phyloP scores from a whole-genome alignment of 2,888 invertebrate genomes.

The Rhagophthalmus giganteus region DNA sequence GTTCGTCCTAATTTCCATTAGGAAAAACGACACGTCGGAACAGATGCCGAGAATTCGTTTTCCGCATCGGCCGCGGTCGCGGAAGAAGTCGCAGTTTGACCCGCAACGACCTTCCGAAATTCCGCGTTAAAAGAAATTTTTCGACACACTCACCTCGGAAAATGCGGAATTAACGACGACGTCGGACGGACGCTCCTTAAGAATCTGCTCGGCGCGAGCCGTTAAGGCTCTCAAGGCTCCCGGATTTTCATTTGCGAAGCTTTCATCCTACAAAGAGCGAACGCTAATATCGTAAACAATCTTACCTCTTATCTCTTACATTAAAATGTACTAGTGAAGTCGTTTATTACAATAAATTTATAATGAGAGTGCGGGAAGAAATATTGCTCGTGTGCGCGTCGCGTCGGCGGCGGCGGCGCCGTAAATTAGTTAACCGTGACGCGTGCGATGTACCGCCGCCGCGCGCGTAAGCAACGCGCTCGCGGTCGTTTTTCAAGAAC shows the following conservation, averaged over 20 bases:
- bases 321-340: constrained; percentile 20
- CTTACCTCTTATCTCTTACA: constrained; percentile 13
- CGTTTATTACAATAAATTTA: constrained; percentile 24
- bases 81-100: background rate
- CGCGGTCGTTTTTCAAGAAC: too few species aligned
- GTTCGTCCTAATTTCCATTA: background rate
- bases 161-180: constrained; percentile 14
- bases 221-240: constrained; percentile 44
- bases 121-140: background rate
- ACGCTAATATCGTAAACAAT: constrained; percentile 23
- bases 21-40: too few species aligned
- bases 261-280: constrained; percentile 38
- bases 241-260: constrained; percentile 35
- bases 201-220: constrained; percentile 45
- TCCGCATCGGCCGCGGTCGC: too few species aligned
- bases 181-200: constrained; percentile 37
- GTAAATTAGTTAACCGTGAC: too few species aligned
- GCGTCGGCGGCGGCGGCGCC: too few species aligned
- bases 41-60: too few species aligned
- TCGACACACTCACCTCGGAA: constrained; percentile 25
- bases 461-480: too few species aligned
- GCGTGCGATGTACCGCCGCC: too few species aligned
- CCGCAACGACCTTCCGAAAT: background rate
- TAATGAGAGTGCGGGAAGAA: constrained; percentile 18
- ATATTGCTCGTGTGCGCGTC: constrained; percentile 3